Conservation (phyloP, 2,797 vertebrate genomes). For the Karalla daura region DNA sequence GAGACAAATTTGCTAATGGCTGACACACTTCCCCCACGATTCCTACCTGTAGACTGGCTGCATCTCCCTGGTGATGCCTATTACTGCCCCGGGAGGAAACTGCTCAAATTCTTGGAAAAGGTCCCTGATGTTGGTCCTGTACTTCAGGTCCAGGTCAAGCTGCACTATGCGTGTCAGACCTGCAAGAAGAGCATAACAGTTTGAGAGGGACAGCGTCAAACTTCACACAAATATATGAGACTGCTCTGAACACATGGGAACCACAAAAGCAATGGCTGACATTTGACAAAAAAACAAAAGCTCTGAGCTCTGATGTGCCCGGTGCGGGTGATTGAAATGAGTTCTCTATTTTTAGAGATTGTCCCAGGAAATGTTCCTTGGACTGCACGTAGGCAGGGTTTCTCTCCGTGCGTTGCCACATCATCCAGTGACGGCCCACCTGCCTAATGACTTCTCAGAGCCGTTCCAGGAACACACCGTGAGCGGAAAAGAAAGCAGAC, state of each 20-base stretch:
- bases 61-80: slow-evolving; percentile 95
- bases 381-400: neutral
- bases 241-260: neutral
- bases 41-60: slow-evolving; percentile 98
- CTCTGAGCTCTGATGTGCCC: neutral
- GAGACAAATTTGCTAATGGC: neutral
- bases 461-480: slow-evolving; percentile 14
- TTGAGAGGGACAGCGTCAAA: neutral
- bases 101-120: slow-evolving; percentile 93
- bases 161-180: slow-evolving; percentile 91
- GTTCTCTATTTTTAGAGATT: neutral
- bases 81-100: slow-evolving; percentile 89
- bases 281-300: neutral
- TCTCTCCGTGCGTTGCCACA: neutral
- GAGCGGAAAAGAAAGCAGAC: slow-evolving; percentile 1
- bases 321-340: neutral
- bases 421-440: neutral
- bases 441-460: slow-evolving; percentile 10
- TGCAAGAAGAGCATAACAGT: slow-evolving; percentile 60
- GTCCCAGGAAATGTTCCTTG: slow-evolving; percentile 24
- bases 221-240: neutral
- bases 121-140: slow-evolving; percentile 92
- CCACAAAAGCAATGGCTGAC: neutral
- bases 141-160: slow-evolving; percentile 95
- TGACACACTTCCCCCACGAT: neutral